Percentiles rank a stretch among this genome's conserved stretches.
These are phyloP conservation scores for Apoda limacodes DNA, from an alignment of 2,888 invertebrate genomes.

Conservation along the genomic window DNA sequence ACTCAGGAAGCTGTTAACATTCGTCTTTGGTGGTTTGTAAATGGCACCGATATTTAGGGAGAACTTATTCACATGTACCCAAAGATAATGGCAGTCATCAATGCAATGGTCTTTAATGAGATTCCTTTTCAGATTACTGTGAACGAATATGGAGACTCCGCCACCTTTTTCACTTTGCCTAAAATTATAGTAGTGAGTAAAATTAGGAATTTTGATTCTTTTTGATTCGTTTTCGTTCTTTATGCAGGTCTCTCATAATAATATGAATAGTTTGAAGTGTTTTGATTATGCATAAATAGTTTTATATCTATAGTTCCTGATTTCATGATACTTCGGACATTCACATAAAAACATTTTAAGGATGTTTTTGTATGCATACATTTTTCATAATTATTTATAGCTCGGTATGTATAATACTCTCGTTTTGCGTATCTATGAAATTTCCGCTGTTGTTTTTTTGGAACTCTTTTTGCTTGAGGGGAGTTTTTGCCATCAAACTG, in stretches of 20 bases:
- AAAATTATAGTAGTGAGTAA: constrained; percentile 20
- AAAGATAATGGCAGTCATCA: constrained; percentile 17
- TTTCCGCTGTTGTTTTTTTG: no score
- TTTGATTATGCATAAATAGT: constrained; percentile 7
- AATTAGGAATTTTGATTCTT: constrained; percentile 10
- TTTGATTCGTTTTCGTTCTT: constrained; percentile 13
- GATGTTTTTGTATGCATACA: constrained; percentile 12
- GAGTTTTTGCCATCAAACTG: no score
- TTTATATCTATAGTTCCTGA: constrained; percentile 12
- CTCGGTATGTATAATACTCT: no score
- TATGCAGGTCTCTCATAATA: constrained; percentile 20
- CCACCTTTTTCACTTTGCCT: constrained; percentile 17
- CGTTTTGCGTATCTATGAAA: no score
- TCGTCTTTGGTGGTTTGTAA: constrained; percentile 12
- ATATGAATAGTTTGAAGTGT: constrained; percentile 12
- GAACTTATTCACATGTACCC: constrained; percentile 16
- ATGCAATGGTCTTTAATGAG: constrained; percentile 12
- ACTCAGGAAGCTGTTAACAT: constrained; percentile 9
- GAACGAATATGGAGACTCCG: constrained; percentile 21
- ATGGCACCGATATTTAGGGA: constrained; percentile 15
- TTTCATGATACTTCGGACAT: constrained; percentile 11
- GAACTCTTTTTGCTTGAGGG: no score
- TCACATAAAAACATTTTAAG: constrained; percentile 11
- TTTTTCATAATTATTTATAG: no score
- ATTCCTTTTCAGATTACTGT: constrained; percentile 17